These are phyloP conservation scores for Catonia carolina DNA, from an alignment of 2,888 invertebrate genomes.

Conservation along the genomic window DNA sequence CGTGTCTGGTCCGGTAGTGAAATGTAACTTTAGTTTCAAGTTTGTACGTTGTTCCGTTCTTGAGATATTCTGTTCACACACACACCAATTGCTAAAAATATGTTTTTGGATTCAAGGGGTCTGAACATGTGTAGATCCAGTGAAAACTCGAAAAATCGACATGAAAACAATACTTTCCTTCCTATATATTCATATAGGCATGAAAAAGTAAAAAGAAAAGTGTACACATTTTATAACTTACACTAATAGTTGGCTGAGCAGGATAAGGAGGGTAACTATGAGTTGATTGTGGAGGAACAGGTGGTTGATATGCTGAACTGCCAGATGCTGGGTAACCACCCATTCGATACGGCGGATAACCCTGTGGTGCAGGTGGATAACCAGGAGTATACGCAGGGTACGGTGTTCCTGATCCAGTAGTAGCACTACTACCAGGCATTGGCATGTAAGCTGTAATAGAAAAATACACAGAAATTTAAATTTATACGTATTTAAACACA, in stretches of 20 bases:
- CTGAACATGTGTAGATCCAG: too few relatives aligned
- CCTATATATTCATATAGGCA: too few relatives aligned
- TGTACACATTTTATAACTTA: too few relatives aligned
- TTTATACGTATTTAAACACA: constrained; percentile 12
- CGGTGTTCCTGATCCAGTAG: constrained; percentile 9
- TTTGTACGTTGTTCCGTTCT: too few relatives aligned
- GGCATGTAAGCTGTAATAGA: constrained; percentile 44
- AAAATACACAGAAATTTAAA: constrained; percentile 12
- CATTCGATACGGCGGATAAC: constrained; percentile 10
- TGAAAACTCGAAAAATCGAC: too few relatives aligned
- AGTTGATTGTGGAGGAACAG: background rate
- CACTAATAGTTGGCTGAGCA: background rate
- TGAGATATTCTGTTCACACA: too few relatives aligned
- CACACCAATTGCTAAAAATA: too few relatives aligned
- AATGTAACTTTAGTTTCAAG: too few relatives aligned
- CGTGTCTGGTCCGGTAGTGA: too few relatives aligned
- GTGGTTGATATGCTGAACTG: constrained; percentile 8
- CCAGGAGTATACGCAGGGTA: constrained; percentile 50
- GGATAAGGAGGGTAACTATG: constrained; percentile 30
- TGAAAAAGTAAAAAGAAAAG: too few relatives aligned
- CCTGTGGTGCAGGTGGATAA: constrained; percentile 18
- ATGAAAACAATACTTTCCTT: too few relatives aligned
- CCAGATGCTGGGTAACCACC: background rate
- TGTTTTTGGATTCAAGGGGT: too few relatives aligned
- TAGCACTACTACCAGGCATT: constrained; percentile 36